These are phyloP conservation scores for Brachyhypopomus gauderio DNA, from an alignment of 2,113 vertebrate species.

Conservation along the genomic window DNA sequence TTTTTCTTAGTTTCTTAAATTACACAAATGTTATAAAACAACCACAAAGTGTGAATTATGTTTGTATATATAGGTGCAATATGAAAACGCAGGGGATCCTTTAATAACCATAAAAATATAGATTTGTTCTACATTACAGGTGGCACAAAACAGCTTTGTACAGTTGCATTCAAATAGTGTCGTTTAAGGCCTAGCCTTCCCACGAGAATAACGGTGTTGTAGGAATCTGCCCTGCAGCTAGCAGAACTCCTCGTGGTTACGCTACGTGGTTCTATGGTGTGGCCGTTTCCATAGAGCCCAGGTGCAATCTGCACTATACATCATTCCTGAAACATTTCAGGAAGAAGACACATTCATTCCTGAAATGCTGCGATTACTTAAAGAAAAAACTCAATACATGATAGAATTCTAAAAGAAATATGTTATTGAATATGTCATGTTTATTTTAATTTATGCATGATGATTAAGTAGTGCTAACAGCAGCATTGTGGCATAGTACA, in stretches of 20 bases:
- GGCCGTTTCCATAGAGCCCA: too few species aligned
- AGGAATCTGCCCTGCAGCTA: constrained; percentile 39
- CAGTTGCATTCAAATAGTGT: constrained; percentile 35
- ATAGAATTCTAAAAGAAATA: background rate
- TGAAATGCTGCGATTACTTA: background rate
- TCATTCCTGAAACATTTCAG: background rate
- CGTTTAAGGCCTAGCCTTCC: constrained; percentile 25
- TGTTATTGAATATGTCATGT: constrained; percentile 27
- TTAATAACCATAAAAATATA: constrained; percentile 52
- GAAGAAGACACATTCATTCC: background rate
- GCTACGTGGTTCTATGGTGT: too few species aligned
- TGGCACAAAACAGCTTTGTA: constrained; percentile 45
- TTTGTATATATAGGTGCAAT: constrained; percentile 37
- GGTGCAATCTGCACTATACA: background rate
- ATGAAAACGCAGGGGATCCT: constrained; percentile 25
- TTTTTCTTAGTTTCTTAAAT: constrained; percentile 41
- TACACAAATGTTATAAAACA: constrained; percentile 56
- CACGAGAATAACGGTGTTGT: background rate
- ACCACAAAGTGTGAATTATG: constrained; percentile 44
- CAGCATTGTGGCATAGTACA: constrained; percentile 35
- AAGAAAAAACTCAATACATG: too few species aligned
- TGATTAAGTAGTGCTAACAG: constrained; percentile 28
- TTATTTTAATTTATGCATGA: constrained; percentile 34
- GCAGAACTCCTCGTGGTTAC: background rate
- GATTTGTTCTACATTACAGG: constrained; percentile 50